A percentile compares a stretch with the other conserved stretches of the same genome.
These are phyloP conservation scores for Xylocopa sonorina DNA, from an alignment of 1,140 invertebrate species.

Conservation along the genomic window DNA sequence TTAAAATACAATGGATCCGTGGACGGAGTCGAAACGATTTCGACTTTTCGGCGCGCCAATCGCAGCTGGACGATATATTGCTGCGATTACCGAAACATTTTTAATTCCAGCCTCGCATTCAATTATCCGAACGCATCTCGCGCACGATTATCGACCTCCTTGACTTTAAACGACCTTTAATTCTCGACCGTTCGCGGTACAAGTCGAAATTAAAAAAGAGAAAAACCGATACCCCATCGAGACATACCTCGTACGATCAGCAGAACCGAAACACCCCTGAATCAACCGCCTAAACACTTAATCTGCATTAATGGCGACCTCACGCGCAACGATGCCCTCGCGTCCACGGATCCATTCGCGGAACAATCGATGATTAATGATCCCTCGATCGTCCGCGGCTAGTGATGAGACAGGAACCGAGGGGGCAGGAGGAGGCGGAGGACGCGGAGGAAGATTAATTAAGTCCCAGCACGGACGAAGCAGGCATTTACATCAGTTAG, in stretches of 20 bases:
- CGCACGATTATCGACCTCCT: too few relatives aligned
- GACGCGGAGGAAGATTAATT: slow-evolving; percentile 52
- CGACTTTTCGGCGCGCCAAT: not conserved
- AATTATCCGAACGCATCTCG: too few relatives aligned
- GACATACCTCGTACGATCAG: too few relatives aligned
- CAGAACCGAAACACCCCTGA: too few relatives aligned
- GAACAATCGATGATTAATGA: slow-evolving; percentile 40
- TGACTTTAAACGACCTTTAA: too few relatives aligned
- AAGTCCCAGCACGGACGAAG: slow-evolving; percentile 32
- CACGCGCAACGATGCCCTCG: not conserved
- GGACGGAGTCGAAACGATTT: not conserved
- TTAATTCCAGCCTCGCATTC: too few relatives aligned
- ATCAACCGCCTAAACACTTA: not conserved
- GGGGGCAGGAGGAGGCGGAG: not conserved
- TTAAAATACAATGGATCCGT: slow-evolving; percentile 28
- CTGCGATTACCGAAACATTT: too few relatives aligned
- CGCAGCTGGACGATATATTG: too few relatives aligned
- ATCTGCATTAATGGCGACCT: not conserved
- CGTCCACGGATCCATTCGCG: not conserved
- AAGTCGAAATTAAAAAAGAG: too few relatives aligned
- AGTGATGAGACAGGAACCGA: not conserved
- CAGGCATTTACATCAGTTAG: slow-evolving; percentile 42
- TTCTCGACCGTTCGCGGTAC: too few relatives aligned
- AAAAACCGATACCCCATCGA: too few relatives aligned
- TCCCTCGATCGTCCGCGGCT: not conserved